Evolutionary conservation across 1,140 invertebrate species (phyloP).

Genomic region (Pseudomyrmex cubaensis): DNA sequence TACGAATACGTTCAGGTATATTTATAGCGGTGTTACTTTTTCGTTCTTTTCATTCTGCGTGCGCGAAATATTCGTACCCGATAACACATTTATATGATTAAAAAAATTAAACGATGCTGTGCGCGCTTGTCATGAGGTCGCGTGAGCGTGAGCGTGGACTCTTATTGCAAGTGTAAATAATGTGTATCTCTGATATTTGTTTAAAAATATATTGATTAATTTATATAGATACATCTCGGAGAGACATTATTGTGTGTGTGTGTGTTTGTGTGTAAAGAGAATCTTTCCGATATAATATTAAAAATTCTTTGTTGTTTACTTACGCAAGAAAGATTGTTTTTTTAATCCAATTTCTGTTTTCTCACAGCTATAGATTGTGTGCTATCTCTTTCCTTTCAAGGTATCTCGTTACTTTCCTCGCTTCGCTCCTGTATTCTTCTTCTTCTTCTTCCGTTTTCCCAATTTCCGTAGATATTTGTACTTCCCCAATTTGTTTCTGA

Average conservation of each 20-base stretch:
- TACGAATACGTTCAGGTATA: constrained; percentile 47
- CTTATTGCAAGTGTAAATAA: constrained; percentile 81
- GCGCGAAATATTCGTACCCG: constrained; percentile 37
- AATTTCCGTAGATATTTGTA: constrained; percentile 66
- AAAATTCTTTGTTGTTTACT: constrained; percentile 1
- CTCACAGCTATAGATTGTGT: not conserved
- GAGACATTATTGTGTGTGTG: constrained; percentile 31
- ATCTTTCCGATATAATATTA: not conserved
- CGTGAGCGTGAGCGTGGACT: constrained; percentile 76
- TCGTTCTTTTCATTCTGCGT: too few relatives aligned
- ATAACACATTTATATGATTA: constrained; percentile 38
- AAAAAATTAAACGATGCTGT: constrained; percentile 65
- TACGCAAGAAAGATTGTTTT: not conserved
- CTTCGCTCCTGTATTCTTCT: not conserved
- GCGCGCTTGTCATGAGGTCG: constrained; percentile 72
- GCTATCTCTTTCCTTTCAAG: not conserved
- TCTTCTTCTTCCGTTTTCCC: constrained; percentile 64
- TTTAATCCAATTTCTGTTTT: not conserved
- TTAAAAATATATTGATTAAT: constrained; percentile 85
- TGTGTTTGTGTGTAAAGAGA: not conserved
- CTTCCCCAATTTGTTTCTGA: constrained; percentile 74
- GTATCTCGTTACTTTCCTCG: not conserved
- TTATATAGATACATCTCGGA: constrained; percentile 78
- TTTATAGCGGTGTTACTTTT: constrained; percentile 42
- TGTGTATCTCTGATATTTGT: constrained; percentile 82